Evolutionary conservation across 2,888 invertebrate genomes (phyloP).

Genomic region (Cerastis leucographa): DNA sequence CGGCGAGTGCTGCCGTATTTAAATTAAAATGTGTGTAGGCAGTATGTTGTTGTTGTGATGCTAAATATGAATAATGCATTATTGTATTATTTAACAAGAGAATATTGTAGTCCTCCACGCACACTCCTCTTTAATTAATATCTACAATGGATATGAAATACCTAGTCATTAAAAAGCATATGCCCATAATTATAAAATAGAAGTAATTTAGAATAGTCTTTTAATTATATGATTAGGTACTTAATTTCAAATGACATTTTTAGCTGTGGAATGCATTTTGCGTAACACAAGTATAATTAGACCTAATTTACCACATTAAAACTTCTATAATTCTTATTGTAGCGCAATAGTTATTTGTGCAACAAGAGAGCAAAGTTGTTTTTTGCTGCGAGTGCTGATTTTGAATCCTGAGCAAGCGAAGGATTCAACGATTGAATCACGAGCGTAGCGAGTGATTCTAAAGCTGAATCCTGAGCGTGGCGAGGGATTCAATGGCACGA

Average conservation of each 20-base stretch:
- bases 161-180: background rate
- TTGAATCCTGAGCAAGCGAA: too few species aligned
- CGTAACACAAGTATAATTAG: slow-evolving; percentile 21
- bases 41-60: too few species aligned
- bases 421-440: too few species aligned
- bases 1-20: too few species aligned
- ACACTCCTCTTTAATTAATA: background rate
- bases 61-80: background rate
- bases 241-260: background rate
- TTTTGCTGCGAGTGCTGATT: too few species aligned
- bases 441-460: too few species aligned
- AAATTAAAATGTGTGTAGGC: background rate
- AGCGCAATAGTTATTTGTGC: too few species aligned
- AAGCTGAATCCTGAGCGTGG: too few species aligned
- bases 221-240: background rate
- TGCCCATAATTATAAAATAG: background rate
- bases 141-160: background rate
- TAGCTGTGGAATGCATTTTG: slow-evolving; percentile 17
- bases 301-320: slow-evolving; percentile 29
- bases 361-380: too few species aligned
- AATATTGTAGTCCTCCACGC: background rate
- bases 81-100: background rate
- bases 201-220: background rate
- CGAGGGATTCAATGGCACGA: too few species aligned
- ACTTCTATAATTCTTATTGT: background rate